Percentiles rank a stretch among this genome's conserved stretches.
Conservation (phyloP, 2,888 invertebrate genomes). For the Tetragonula carbonaria region DNA sequence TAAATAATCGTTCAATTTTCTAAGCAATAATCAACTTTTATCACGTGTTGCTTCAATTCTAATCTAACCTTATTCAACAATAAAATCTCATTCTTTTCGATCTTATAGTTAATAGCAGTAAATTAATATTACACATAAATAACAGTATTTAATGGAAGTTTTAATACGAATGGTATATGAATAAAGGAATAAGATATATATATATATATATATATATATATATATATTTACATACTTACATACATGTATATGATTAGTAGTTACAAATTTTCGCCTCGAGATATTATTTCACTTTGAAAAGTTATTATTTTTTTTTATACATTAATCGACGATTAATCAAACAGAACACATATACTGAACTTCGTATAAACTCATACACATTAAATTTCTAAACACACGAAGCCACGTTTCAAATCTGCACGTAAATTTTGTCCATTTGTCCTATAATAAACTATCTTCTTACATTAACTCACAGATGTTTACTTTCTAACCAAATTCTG, state of each 20-base stretch:
- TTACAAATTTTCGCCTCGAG: background rate
- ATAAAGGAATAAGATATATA: background rate
- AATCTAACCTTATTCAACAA: background rate
- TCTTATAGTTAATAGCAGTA: background rate
- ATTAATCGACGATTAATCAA: background rate
- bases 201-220: background rate
- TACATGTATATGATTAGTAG: background rate
- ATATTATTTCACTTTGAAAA: background rate
- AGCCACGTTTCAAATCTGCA: too few relatives aligned
- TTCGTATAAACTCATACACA: too few relatives aligned
- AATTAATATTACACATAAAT: too few relatives aligned
- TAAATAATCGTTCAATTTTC: too few relatives aligned
- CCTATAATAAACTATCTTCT: too few relatives aligned
- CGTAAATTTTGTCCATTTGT: background rate
- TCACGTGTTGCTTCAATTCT: background rate
- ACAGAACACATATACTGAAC: too few relatives aligned
- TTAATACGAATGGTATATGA: background rate
- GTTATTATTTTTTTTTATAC: background rate
- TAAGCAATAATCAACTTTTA: too few relatives aligned
- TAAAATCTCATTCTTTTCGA: background rate
- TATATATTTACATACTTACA: background rate
- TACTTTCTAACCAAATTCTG: background rate
- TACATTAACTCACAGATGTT: background rate
- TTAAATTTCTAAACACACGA: too few relatives aligned
- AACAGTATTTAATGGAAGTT: background rate